Percentiles rank a stretch among this genome's conserved stretches.
These are phyloP conservation scores for Chaetoderma sp. DNA, from an alignment of 2,888 invertebrate species.

Conservation along the genomic window DNA sequence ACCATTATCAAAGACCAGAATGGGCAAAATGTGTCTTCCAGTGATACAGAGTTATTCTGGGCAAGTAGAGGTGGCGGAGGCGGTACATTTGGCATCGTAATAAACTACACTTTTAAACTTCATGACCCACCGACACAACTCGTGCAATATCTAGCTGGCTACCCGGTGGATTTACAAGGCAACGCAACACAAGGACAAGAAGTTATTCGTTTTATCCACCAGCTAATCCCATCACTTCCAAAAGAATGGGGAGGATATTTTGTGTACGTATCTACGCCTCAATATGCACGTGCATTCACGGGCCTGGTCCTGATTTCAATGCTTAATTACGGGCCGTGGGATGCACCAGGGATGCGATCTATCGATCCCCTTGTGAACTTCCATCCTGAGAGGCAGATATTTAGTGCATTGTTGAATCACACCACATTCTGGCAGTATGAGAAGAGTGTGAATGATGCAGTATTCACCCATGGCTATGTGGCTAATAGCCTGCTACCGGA, in stretches of 20 bases:
- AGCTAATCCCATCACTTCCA: neutral
- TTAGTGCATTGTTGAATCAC: neutral
- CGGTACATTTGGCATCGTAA: neutral
- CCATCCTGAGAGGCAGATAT: neutral
- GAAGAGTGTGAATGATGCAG: neutral
- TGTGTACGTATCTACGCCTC: no score
- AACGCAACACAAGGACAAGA: no score
- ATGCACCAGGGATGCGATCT: neutral
- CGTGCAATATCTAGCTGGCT: no score
- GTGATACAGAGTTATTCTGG: neutral
- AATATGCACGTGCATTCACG: no score
- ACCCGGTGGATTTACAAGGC: no score
- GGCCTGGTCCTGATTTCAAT: neutral
- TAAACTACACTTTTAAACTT: neutral
- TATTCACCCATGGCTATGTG: neutral
- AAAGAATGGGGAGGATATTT: constrained; percentile 1
- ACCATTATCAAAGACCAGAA: neutral
- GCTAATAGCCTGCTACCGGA: neutral
- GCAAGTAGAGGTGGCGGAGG: neutral
- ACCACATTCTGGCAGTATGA: neutral
- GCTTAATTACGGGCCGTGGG: neutral
- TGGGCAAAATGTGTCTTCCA: neutral
- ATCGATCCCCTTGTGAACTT: neutral
- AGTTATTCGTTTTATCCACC: neutral
- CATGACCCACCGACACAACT: neutral